Base-by-base conservation (phyloP, 2,888 invertebrate species). In the Lypha dubia region DNA sequence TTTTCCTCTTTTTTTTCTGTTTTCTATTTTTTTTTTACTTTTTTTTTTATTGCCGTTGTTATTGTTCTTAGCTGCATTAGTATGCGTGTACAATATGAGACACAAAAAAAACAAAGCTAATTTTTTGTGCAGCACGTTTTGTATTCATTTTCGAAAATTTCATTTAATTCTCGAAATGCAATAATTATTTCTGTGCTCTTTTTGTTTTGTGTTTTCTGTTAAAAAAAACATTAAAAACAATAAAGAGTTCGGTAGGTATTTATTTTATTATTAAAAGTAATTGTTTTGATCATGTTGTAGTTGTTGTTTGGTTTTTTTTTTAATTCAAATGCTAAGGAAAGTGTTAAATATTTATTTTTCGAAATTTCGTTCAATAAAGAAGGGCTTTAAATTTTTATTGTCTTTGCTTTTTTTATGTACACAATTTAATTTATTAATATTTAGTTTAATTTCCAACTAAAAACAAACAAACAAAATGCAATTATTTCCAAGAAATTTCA, bases 401-500 rank as follows among this genome's bases (percentile, higher is more conserved):
- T 49, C 46, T 32, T 56, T 41, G 6, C 7, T n/a, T 67, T 68
- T 35, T 17, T 22, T 46, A 8, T 38, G 4, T n/a, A 32, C 32
- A 9, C 8, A 7, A 49, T 49, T 15, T 38, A 70, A 71, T 71
- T 67, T 84, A 84, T 77, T 79, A 84, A 74, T 79, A 84, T 84
- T 81, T 81, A 79, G 81, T 77, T 84, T 79, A 81, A 79, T 84
- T 84, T 81, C 84, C 84, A 81, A 58, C 68, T 81, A 84, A 84
- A 84, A 79, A 65, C 49, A 77, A 79, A 65, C 49, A 77, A 84
- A 60, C 8, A 70, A 58, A 68, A 22, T 63, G 74, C 81, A 74
- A 68, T 70, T 58, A 81, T 67, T 84, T 84, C 84, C 84, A 81
- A 84, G 84, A 84, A 84, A 84, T 84, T 68, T 81, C 51, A 68